Base-by-base conservation (phyloP, 1,140 invertebrate genomes). In the Halesus radiatus region DNA sequence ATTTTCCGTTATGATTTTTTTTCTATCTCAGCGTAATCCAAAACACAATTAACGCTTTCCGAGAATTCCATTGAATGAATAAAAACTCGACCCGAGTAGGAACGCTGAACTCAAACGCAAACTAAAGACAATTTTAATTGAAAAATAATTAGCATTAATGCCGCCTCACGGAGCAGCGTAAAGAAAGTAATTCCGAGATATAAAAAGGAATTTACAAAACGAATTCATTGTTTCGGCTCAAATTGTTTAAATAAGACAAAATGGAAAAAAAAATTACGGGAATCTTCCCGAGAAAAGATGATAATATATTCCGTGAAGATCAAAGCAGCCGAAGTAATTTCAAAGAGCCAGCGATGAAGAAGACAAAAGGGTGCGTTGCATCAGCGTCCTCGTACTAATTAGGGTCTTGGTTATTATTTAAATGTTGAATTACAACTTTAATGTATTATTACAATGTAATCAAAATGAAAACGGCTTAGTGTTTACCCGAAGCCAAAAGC, bases 171-270 rank as follows among this genome's bases (percentile, higher is more conserved):
- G 18, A 70, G 29, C 66, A 10, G 13, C 50, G 15, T 13, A 45
- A 70, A 45, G 32, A 13, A 22, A 70, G 32, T 70, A 70, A 70
- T 70, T 52, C 18, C 29, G 8, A 18, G 66, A 45, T 50, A 70
- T 70, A 70, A 70, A 70, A 70, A 52, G 3, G 45, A 70, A 50
- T n/a, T 50, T 52, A 50, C 66, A 50, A 70, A 70, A 70, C 32
- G 32, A 70, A 50, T 70, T 26, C 15, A 70, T 70, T 50, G 45
- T 70, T 70, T 20, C 66, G 18, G 29, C 18, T 16, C 66, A 70
- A 70, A 52, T 70, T 50, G 45, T 70, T 52, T 45, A 70, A 70
- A 45, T 15, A 70, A 45, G 45, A n/a, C 32, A 18, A 50, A 70
- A 70, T 50, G 66, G 32, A 70, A 70, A 45, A 70, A 45, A 52